Evolutionary conservation across 2,113 vertebrate genomes (phyloP).

Genomic region (Eclectus roratus): DNA sequence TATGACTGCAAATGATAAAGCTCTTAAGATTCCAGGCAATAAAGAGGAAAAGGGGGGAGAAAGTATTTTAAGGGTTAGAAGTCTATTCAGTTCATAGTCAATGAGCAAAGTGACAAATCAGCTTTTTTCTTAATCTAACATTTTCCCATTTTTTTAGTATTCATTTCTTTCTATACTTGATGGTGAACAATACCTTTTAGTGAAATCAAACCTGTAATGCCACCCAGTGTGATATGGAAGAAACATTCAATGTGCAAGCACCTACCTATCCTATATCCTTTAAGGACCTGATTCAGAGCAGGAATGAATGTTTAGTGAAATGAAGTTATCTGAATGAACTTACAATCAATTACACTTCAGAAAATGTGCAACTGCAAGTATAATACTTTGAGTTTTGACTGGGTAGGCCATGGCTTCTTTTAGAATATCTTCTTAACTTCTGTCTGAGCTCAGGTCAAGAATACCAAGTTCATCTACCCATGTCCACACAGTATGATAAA

Average conservation of each 20-base stretch:
- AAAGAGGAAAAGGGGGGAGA: conserved; percentile 69
- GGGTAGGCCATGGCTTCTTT: background rate
- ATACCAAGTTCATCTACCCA: background rate
- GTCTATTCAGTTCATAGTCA: conserved; percentile 71
- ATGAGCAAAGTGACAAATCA: conserved; percentile 73
- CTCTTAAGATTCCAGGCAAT: conserved; percentile 84
- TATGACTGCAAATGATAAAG: conserved; percentile 87
- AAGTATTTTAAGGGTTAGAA: conserved; percentile 80
- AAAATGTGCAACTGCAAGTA: background rate
- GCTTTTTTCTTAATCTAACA: conserved; percentile 49
- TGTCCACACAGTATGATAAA: background rate
- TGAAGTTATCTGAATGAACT: background rate
- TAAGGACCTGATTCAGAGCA: background rate
- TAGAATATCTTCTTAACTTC: background rate
- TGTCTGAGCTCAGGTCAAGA: background rate
- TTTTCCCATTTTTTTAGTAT: conserved; percentile 46
- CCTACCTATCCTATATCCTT: background rate
- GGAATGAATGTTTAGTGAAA: background rate
- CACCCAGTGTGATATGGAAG: background rate
- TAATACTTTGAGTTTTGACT: background rate
- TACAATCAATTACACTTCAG: background rate
- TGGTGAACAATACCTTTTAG: background rate
- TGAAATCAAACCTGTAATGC: conserved; percentile 39
- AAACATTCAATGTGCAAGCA: background rate
- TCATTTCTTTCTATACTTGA: conserved; percentile 28